phyloP scores from a whole-genome alignment of 2,797 vertebrate genomes.

The Sebastes minor region DNA sequence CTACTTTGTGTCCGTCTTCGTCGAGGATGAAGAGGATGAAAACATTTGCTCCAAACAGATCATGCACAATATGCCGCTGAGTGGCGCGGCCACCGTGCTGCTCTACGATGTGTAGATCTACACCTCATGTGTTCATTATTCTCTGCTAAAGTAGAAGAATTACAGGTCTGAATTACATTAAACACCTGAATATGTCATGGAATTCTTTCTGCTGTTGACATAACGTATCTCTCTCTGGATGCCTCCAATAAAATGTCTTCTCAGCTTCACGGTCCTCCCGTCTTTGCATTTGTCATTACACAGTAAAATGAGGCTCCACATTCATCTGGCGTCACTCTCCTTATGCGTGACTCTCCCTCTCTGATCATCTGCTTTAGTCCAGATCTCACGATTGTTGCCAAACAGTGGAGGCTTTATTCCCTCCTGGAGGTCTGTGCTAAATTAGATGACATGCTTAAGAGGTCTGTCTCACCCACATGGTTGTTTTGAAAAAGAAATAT shows the following conservation, averaged over 20 bases:
- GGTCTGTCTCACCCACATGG: not conserved
- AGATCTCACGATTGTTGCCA: not conserved
- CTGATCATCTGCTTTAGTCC: slow-evolving; percentile 33
- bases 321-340: not conserved
- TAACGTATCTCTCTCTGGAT: not conserved
- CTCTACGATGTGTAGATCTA: slow-evolving; percentile 64
- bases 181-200: not conserved
- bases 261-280: not conserved
- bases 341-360: not conserved
- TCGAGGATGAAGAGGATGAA: slow-evolving; percentile 70
- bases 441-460: slow-evolving; percentile 4
- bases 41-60: slow-evolving; percentile 65
- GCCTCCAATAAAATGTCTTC: slow-evolving; percentile 10
- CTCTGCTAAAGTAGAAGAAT: not conserved
- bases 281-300: slow-evolving; percentile 6
- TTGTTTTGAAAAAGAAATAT: not conserved
- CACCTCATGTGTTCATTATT: not conserved
- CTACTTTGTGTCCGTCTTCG: slow-evolving; percentile 63
- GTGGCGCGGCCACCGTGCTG: slow-evolving; percentile 28
- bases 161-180: not conserved
- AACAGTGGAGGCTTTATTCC: slow-evolving; percentile 39
- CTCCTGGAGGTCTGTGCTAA: not conserved
- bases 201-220: not conserved
- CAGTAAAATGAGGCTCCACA: slow-evolving; percentile 25
- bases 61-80: slow-evolving; percentile 55